These are phyloP conservation scores for Cynopterus sphinx DNA, from an alignment of 2,797 vertebrate species.

Conservation along the genomic window DNA sequence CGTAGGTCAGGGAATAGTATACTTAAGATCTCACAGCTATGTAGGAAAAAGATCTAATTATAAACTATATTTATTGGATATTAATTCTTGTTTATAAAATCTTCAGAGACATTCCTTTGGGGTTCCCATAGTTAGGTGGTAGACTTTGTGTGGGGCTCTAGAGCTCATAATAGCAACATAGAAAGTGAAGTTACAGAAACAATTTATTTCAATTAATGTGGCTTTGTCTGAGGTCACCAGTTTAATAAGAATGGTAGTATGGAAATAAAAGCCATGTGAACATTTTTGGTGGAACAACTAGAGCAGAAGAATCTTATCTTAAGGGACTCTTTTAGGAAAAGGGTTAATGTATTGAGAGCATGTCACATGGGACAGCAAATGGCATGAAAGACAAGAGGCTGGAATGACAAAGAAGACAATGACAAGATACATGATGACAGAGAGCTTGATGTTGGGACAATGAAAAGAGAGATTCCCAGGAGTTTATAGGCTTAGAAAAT, in stretches of 20 bases:
- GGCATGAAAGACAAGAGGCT: background rate
- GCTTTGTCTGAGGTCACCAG: background rate
- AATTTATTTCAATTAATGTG: background rate
- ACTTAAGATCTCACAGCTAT: background rate
- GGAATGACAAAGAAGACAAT: background rate
- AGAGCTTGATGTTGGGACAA: background rate
- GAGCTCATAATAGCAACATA: background rate
- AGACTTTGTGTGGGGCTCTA: background rate
- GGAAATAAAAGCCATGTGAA: background rate
- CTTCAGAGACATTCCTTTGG: background rate
- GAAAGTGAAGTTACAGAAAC: background rate
- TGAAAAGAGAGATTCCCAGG: background rate
- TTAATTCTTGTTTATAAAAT: background rate
- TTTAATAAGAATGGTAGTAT: background rate
- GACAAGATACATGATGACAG: background rate
- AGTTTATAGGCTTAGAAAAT: background rate
- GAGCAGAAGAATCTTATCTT: background rate
- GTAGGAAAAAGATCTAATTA: background rate
- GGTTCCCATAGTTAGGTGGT: background rate
- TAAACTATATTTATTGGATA: background rate
- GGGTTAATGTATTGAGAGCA: background rate
- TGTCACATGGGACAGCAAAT: background rate
- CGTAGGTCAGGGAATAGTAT: background rate
- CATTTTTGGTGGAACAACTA: background rate
- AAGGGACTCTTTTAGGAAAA: background rate